Base-by-base conservation (phyloP, 2,113 vertebrate genomes). In the Panurus biarmicus region DNA sequence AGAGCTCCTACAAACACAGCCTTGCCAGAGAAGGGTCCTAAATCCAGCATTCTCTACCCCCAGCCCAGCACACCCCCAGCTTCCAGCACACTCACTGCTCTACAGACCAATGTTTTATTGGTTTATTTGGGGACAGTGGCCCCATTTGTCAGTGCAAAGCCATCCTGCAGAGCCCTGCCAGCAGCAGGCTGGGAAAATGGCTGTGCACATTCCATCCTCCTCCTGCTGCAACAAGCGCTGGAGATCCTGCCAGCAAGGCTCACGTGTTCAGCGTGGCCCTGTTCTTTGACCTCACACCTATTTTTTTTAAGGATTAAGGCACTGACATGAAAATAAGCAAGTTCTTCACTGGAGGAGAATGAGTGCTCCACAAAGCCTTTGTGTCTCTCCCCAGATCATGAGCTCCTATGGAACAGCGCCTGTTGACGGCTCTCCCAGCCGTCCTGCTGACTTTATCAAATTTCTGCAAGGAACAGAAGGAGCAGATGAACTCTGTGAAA, bases 251-350 rank as follows among this genome's bases (percentile, higher is more conserved):
- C 76, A 13, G 7, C 13, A 26, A 69, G 66, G 79, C 78, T 88
- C 92, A 85, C 20, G 13, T 83, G 90, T 26, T 70, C 81, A 26
- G 29, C 11, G 0, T 44, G 44, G 72, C 92, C 93, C 89, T 79
- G 48, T 36, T 80, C 94, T 94, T 93, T 89, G 60, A 89, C 93
- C 94, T 95, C 87, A 89, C 94, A 77, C 95, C 91, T 95, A n/a
- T 62, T 81, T 72, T 62, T 60, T 83, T 42, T 25, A 84, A 84
- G 84, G 70, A 87, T 94, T 91, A 89, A 53, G 47, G 75, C n/a
- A 31, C 74, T 61, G 38, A 35, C 2, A 5, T 82, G 74, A 87
- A 89, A 89, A 91, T 24, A 77, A 79, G 36, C 51, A 25, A 61
- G 40, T 44, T 87, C 84, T 86, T 85, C 45, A 3, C 19, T 24